phyloP scores from a whole-genome alignment of 2,113 vertebrate species.

The Hippolais icterina region DNA sequence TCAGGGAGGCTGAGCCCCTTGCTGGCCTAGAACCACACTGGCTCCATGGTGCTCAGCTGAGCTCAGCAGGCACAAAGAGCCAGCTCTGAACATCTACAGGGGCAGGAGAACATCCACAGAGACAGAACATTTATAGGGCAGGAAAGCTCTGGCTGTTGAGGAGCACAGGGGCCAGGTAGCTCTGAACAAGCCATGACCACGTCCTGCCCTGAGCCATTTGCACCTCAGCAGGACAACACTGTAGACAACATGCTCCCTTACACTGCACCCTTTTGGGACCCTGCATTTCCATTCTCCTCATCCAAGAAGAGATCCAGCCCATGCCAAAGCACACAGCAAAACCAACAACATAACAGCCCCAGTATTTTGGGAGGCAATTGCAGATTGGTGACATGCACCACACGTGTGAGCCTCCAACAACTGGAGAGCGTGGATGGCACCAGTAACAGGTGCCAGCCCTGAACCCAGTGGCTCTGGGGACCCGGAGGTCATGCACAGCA shows the following conservation, averaged over 20 bases:
- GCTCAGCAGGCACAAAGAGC: neutral
- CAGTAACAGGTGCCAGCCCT: neutral
- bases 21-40: accelerated
- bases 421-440: neutral
- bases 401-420: neutral
- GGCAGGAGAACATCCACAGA: neutral
- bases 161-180: neutral
- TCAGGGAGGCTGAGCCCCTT: neutral
- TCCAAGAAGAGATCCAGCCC: neutral
- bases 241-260: neutral
- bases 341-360: neutral
- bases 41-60: neutral
- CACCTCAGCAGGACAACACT: neutral
- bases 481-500: accelerated
- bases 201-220: neutral
- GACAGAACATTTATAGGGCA: neutral
- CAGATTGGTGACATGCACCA: neutral
- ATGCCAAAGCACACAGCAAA: neutral
- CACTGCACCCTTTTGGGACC: neutral
- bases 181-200: neutral
- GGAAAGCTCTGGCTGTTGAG: neutral
- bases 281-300: neutral
- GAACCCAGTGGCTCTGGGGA: neutral
- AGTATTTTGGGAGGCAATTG: neutral
- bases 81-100: neutral